Percentiles rank a stretch among this genome's conserved stretches.
phyloP scores from a whole-genome alignment of 64 coral and sea anemone genomes.

The Cladopsammia gracilis region DNA sequence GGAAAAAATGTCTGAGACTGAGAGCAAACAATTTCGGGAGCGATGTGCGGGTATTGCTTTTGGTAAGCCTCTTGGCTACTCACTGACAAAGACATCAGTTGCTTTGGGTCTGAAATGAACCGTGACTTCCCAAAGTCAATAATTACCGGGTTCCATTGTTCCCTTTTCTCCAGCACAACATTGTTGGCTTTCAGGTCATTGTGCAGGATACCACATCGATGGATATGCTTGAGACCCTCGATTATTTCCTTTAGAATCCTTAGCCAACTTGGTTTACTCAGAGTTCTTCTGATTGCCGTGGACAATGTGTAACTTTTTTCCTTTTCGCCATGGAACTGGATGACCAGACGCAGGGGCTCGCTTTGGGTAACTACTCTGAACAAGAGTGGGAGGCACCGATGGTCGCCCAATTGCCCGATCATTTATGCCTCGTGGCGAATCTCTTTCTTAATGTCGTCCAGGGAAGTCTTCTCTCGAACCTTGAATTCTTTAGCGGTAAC shows the following conservation, averaged over 20 bases:
- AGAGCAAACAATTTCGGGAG: slow-evolving; percentile 5
- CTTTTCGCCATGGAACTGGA: slow-evolving; percentile 55
- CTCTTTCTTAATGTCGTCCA: slow-evolving; percentile 58
- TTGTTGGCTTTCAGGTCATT: slow-evolving; percentile 76
- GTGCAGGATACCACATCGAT: slow-evolving; percentile 55
- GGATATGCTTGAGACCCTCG: slow-evolving; percentile 33
- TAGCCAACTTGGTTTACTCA: slow-evolving; percentile 43
- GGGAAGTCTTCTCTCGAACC: no score
- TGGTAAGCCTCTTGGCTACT: not conserved
- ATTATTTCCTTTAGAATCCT: slow-evolving; percentile 25
- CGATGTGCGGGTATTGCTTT: slow-evolving; percentile 59
- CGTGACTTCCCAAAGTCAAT: slow-evolving; percentile 71
- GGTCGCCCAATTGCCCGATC: slow-evolving; percentile 56
- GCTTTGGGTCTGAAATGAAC: slow-evolving; percentile 11
- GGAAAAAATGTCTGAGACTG: slow-evolving; percentile 20
- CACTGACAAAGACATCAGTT: not conserved
- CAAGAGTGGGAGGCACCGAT: slow-evolving; percentile 56
- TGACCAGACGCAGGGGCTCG: slow-evolving; percentile 50
- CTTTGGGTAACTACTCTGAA: slow-evolving; percentile 45
- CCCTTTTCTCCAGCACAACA: slow-evolving; percentile 39
- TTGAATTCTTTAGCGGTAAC: no score
- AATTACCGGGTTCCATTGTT: slow-evolving; percentile 24
- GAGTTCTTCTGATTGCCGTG: slow-evolving; percentile 22
- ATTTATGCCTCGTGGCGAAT: slow-evolving; percentile 56
- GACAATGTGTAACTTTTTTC: slow-evolving; percentile 27